phyloP scores from a whole-genome alignment of 2,888 invertebrate species.

The Seira musarum region DNA sequence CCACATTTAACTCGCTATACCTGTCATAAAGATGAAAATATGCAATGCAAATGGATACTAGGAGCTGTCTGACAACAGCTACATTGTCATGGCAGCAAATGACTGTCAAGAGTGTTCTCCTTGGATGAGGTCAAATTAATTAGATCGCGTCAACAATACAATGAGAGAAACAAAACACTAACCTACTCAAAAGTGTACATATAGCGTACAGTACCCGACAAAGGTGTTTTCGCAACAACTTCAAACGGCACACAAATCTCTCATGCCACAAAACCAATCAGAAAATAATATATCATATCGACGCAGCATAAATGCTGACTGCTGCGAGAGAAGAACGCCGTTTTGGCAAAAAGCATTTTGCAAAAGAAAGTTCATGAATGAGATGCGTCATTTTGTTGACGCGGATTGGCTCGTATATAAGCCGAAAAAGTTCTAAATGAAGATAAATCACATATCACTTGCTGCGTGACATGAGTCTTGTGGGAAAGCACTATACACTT shows the following conservation, averaged over 20 bases:
- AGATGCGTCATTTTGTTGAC: conserved; percentile 25
- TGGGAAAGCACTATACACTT: conserved; percentile 59
- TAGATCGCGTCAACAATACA: conserved; percentile 24
- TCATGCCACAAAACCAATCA: conserved; percentile 61
- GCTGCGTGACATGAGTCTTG: conserved; percentile 57
- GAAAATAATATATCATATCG: background rate
- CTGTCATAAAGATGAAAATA: conserved; percentile 49
- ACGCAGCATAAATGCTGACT: background rate
- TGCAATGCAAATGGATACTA: conserved; percentile 50
- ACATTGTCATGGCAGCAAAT: too few relatives aligned
- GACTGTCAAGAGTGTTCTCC: conserved; percentile 38
- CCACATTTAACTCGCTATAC: conserved; percentile 31
- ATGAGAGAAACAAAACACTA: conserved; percentile 63
- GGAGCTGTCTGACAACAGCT: conserved; percentile 25
- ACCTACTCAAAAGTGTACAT: conserved; percentile 54
- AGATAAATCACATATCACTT: conserved; percentile 60
- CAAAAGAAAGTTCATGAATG: conserved; percentile 50
- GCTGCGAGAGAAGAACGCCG: conserved; percentile 24
- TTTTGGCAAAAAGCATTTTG: conserved; percentile 30
- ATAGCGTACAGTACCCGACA: conserved; percentile 4
- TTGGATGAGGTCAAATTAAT: conserved; percentile 41
- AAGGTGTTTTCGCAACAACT: conserved; percentile 60
- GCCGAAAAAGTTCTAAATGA: conserved; percentile 53
- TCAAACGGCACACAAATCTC: conserved; percentile 64
- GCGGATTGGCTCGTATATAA: conserved; percentile 23